Conservation (phyloP, 2,797 vertebrate genomes). For the Darevskia mixta region DNA sequence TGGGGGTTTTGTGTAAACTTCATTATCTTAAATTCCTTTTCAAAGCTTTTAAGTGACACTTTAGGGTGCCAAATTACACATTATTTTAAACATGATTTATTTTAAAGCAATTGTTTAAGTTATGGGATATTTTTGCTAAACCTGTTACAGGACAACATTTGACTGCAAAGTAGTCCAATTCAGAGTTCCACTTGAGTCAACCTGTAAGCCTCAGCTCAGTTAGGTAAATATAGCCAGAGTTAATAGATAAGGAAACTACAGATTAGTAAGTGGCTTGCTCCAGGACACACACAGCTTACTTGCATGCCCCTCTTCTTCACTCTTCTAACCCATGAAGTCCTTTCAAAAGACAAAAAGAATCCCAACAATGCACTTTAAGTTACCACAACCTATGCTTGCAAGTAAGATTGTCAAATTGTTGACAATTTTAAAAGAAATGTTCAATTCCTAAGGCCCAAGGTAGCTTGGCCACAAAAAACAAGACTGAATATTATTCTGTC, state of each 20-base stretch:
- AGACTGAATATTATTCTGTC: not conserved
- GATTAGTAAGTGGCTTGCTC: constrained; percentile 3
- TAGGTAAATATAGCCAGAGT: not conserved
- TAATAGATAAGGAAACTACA: not conserved
- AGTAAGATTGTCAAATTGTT: no score
- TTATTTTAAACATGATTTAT: not conserved
- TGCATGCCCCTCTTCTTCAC: not conserved
- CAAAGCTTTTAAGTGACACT: constrained; percentile 47
- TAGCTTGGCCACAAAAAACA: not conserved
- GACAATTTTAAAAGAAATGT: no score
- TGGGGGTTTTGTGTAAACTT: not conserved
- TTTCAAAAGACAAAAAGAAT: not conserved
- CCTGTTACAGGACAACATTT: constrained; percentile 20
- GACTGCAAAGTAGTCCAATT: constrained; percentile 4
- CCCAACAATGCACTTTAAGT: no score
- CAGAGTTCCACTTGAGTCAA: not conserved
- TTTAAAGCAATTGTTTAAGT: not conserved
- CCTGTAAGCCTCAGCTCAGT: not conserved
- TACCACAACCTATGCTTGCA: no score
- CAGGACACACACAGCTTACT: constrained; percentile 1
- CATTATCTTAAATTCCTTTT: constrained; percentile 6
- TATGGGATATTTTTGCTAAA: not conserved
- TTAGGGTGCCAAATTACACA: constrained; percentile 27
- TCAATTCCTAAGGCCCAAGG: no score
- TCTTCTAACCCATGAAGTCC: no score